Conservation (phyloP, 2,113 vertebrate species). For the Excalfactoria chinensis region DNA sequence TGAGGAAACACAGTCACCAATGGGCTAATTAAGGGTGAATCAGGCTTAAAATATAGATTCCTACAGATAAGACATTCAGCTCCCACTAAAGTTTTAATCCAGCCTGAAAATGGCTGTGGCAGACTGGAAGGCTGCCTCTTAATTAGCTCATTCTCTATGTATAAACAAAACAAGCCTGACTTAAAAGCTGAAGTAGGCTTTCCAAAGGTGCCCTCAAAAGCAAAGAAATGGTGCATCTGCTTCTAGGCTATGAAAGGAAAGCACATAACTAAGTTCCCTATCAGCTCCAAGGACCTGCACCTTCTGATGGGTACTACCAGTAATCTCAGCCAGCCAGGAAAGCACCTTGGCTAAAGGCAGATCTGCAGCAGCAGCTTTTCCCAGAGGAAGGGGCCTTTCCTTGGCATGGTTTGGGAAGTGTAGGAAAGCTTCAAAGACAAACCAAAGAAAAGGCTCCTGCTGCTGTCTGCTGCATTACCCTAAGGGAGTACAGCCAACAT, state of each 20-base stretch:
- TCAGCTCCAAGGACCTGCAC: background rate
- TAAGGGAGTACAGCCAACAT: slow-evolving; percentile 2
- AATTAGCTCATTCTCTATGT: background rate
- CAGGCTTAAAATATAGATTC: background rate
- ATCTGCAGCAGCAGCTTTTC: background rate
- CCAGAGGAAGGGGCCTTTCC: background rate
- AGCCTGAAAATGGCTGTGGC: background rate
- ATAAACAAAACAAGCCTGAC: background rate
- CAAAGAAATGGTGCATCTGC: background rate
- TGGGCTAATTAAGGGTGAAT: slow-evolving; percentile 54
- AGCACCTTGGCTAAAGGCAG: background rate
- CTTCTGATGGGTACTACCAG: background rate
- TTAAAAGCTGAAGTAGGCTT: background rate
- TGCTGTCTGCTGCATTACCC: background rate
- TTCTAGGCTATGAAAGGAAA: background rate
- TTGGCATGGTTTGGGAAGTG: background rate
- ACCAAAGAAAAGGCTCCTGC: background rate
- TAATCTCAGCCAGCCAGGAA: background rate
- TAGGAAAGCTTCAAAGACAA: background rate
- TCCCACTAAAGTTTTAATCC: background rate
- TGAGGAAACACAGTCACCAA: background rate
- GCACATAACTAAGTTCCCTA: background rate
- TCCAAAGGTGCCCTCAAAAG: background rate
- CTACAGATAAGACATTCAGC: slow-evolving; percentile 13
- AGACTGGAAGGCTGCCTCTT: background rate